Conservation (phyloP, 2,113 vertebrate genomes). For the Misgurnus anguillicaudatus region DNA sequence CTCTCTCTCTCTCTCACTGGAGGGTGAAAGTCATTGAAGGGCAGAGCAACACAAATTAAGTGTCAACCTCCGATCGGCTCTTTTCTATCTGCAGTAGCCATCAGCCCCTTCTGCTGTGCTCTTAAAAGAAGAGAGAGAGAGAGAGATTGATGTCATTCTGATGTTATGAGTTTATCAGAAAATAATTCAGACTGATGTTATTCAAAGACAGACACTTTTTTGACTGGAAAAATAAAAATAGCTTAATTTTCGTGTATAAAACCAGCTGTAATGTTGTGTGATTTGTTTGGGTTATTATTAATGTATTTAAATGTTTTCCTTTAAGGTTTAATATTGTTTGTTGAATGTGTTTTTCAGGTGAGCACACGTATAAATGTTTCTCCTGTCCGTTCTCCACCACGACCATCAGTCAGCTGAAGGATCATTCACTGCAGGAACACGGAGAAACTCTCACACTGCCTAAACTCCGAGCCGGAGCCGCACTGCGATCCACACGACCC, state of each 20-base stretch:
- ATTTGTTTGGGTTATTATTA: too few relatives aligned
- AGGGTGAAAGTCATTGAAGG: conserved; percentile 28
- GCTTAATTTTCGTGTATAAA: too few relatives aligned
- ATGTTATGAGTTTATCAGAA: too few relatives aligned
- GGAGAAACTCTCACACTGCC: conserved; percentile 91
- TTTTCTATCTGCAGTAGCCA: neutral
- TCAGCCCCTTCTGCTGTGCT: neutral
- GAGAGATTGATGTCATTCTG: neutral
- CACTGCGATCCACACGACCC: conserved; percentile 80
- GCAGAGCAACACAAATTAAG: conserved; percentile 10
- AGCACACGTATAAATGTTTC: conserved; percentile 95
- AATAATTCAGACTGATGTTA: too few relatives aligned
- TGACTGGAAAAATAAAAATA: too few relatives aligned
- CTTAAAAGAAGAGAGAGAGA: neutral
- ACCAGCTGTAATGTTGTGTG: too few relatives aligned
- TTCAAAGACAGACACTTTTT: too few relatives aligned
- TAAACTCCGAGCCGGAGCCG: conserved; percentile 84
- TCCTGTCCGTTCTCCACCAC: conserved; percentile 93
- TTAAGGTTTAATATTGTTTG: neutral
- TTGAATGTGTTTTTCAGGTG: conserved; percentile 75
- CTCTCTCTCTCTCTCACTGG: neutral
- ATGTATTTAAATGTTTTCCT: too few relatives aligned
- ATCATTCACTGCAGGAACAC: conserved; percentile 92
- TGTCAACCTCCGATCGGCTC: neutral
- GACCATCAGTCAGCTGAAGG: conserved; percentile 97